Base-by-base conservation (phyloP, 92 coral and sea anemone species). In the Phenganax subtilis region DNA sequence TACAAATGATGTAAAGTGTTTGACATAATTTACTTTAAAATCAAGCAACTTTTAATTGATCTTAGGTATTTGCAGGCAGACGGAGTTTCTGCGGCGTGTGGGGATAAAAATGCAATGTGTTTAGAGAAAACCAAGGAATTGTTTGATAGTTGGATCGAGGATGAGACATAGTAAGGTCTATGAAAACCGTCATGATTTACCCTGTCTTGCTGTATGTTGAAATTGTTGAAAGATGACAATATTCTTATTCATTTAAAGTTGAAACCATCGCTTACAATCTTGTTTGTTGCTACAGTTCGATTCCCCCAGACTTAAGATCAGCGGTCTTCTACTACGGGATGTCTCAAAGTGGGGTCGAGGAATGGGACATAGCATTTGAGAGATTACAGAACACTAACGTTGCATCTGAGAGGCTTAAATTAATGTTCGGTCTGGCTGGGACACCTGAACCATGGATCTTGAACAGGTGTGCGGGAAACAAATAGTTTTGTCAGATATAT, bases 391-490 rank as follows among this genome's bases (percentile, higher is more conserved):
- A 87, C 53, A 86, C 92, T 1, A 83, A 80, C 9, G 81, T 89
- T 55, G 92, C 92, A 16, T 87, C 96, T 0, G 96, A 89, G 79
- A 82, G 86, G 53, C 57, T 70, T 29, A 89, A 83, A 55, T 64
- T 91, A 53, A 72, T 91, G 84, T 77, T 82, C 27, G 96, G 88
- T 14, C 28, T 91, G 84, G 83, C 90, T 17, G 96, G 89, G 6
- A 72, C 96, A 51, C 87, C 78, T 51, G 96, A 91, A 70, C 87
- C 92, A 0, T 91, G 96, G 96, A 76, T 91, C n/a, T 10, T 91
- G 31, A 86, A 85, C 85, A 85, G 96, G 96, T 91, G 25, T 28
- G 47, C 6, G 28, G 9, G 17, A 51, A 7, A 17, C 52, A 14
- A 16, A 9, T 30, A 51, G 6, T 27, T 69, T 17, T 69, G 53